Evolutionary conservation across 1,140 invertebrate species (phyloP).

Genomic region (Drosophila nebulosa): DNA sequence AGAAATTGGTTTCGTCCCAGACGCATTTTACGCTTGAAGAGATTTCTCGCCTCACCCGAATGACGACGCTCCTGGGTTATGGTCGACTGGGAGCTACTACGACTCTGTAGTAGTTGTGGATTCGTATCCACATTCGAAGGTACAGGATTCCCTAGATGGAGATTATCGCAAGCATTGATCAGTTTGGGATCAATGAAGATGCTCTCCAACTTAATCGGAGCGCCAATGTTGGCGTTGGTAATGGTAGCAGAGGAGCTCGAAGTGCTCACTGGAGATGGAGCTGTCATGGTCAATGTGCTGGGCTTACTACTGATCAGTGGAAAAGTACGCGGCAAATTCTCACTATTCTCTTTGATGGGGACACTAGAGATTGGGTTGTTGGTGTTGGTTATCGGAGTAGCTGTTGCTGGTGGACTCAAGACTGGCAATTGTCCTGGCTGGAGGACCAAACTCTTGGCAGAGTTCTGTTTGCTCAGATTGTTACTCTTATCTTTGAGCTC

Average conservation of each 20-base stretch:
- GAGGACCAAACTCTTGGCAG: slow-evolving; percentile 67
- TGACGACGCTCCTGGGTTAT: slow-evolving; percentile 58
- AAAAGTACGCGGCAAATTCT: slow-evolving; percentile 36
- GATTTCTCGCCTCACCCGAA: slow-evolving; percentile 64
- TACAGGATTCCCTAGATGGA: slow-evolving; percentile 49
- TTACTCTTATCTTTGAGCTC: slow-evolving; percentile 80
- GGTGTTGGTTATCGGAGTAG: not conserved
- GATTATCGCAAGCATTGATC: slow-evolving; percentile 79
- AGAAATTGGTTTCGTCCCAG: slow-evolving; percentile 79
- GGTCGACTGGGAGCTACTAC: slow-evolving; percentile 65
- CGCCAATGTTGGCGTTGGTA: not conserved
- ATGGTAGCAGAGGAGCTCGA: slow-evolving; percentile 1
- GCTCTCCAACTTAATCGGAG: slow-evolving; percentile 57
- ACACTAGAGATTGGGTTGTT: not conserved
- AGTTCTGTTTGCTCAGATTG: slow-evolving; percentile 76
- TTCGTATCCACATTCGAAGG: slow-evolving; percentile 50
- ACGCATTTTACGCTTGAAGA: slow-evolving; percentile 74
- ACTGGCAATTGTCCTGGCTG: slow-evolving; percentile 41
- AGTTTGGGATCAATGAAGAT: slow-evolving; percentile 78
- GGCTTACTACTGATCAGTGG: slow-evolving; percentile 43
- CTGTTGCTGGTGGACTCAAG: not conserved
- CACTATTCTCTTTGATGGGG: slow-evolving; percentile 41
- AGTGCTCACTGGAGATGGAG: slow-evolving; percentile 1
- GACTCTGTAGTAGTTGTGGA: slow-evolving; percentile 44
- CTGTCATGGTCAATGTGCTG: slow-evolving; percentile 28